Evolutionary conservation across 1,140 invertebrate genomes (phyloP), one percentile per base, ranked within the genome.

Genomic region (Theocolax elegans): DNA sequence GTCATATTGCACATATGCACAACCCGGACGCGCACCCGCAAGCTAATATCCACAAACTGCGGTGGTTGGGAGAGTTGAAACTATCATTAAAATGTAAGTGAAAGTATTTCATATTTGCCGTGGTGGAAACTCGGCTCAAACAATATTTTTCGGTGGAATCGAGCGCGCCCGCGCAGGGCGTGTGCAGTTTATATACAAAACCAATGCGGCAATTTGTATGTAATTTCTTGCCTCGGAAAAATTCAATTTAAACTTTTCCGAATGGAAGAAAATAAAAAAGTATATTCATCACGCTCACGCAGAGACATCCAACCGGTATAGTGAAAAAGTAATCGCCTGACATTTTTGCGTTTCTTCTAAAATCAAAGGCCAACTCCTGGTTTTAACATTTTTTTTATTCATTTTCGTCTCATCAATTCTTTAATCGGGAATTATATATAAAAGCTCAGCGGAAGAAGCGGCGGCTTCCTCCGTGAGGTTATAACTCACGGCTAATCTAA

Each of bases 401-500:
- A 17, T 38, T 67, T 15, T 60, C 8, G 23, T 38, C 46, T 49
- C 56, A 53, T 59, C 66, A 60, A 68, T 60, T 68, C 13, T 59
- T 67, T 68, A 68, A 68, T 68, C 56, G 56, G 56, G 23, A 60
- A 60, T 49, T 25, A 9, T 29, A 27, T 23, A 49, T 17, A 19
- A 19, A 40, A n/a, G 23, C 25, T 15, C 19, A n/a, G 29, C 7
- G 38, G 58, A 53, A 54, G 58, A 42, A 54, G 42, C 31, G 19
- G 31, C 53, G 46, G 58, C 35, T 62, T 69, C 58, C 49, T 63
- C 38, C 35, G 38, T 54, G 35, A 59, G 62, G 46, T 51, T 66
- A 59, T 71, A 71, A 71, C 62, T 71, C 63, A 71, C 21, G 46
- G 31, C 54, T 70, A 71, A 71, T 71, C 69, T 71, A 71, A 71